Percentiles rank a stretch among this genome's conserved stretches.
Evolutionary conservation across 2,113 vertebrate genomes (phyloP).

Genomic region (Ctenomys sociabilis): DNA sequence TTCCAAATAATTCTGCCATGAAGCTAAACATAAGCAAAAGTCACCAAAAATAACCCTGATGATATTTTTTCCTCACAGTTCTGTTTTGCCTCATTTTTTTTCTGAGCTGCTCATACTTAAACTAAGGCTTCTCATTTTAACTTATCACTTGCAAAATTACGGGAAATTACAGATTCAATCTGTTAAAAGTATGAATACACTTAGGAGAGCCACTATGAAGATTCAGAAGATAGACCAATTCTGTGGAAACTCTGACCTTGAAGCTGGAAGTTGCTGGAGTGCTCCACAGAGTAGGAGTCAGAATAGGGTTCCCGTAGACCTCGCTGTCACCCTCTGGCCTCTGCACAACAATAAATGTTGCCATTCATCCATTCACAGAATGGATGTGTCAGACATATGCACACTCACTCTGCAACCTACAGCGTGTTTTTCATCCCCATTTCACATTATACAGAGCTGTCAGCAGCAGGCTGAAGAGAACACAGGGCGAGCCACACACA

Average conservation of each 20-base stretch:
- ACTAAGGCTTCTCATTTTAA: not conserved
- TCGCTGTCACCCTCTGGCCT: not conserved
- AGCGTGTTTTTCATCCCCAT: not conserved
- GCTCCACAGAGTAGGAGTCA: not conserved
- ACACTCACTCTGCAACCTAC: not conserved
- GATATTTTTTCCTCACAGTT: not conserved
- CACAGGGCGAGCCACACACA: not conserved
- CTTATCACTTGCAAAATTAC: not conserved
- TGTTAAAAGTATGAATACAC: constrained; percentile 22
- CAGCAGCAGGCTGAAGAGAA: not conserved
- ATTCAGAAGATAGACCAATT: not conserved
- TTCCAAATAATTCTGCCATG: not conserved
- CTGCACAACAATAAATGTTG: fast-evolving
- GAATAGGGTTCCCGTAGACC: not conserved
- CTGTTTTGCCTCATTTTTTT: not conserved
- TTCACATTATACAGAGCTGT: not conserved
- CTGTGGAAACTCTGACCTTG: not conserved
- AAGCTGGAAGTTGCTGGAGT: not conserved
- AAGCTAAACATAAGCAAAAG: not conserved
- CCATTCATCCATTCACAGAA: no score
- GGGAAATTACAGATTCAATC: not conserved
- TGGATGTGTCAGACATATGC: not conserved
- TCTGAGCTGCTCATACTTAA: not conserved
- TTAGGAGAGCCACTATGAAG: not conserved
- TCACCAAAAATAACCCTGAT: not conserved